Conservation (phyloP, 1,140 invertebrate genomes). For the Tetragnatha versicolor region DNA sequence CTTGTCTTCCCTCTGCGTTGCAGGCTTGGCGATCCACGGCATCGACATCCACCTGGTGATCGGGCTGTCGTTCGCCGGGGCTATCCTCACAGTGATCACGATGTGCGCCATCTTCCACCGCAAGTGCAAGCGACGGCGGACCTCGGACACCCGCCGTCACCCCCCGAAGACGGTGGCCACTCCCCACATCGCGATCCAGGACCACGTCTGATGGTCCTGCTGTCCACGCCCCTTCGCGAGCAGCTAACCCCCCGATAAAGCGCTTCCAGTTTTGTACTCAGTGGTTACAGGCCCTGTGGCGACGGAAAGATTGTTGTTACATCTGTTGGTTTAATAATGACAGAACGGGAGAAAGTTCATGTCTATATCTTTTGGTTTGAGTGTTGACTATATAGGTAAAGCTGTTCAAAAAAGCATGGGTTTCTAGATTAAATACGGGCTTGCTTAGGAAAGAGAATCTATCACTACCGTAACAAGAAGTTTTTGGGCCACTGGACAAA, state of each 20-base stretch:
- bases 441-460: too few species aligned
- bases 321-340: too few species aligned
- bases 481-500: too few species aligned
- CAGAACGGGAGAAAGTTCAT: too few species aligned
- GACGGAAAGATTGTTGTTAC: too few species aligned
- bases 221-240: not conserved
- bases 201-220: slow-evolving; percentile 29
- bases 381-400: too few species aligned
- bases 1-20: not conserved
- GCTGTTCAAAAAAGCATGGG: too few species aligned
- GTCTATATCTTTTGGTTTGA: too few species aligned
- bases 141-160: slow-evolving; percentile 49
- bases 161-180: slow-evolving; percentile 67
- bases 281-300: too few species aligned
- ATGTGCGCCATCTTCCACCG: slow-evolving; percentile 61
- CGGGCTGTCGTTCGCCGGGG: slow-evolving; percentile 56
- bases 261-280: not conserved
- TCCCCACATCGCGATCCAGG: slow-evolving; percentile 65
- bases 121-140: slow-evolving; percentile 61
- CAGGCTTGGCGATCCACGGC: slow-evolving; percentile 55
- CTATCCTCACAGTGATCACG: slow-evolving; percentile 55
- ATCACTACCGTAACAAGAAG: too few species aligned
- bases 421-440: too few species aligned
- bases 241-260: slow-evolving; percentile 24
- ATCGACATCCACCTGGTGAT: slow-evolving; percentile 59